Base-by-base conservation (phyloP, 2,888 invertebrate genomes). In the Pachymerium ferrugineum region DNA sequence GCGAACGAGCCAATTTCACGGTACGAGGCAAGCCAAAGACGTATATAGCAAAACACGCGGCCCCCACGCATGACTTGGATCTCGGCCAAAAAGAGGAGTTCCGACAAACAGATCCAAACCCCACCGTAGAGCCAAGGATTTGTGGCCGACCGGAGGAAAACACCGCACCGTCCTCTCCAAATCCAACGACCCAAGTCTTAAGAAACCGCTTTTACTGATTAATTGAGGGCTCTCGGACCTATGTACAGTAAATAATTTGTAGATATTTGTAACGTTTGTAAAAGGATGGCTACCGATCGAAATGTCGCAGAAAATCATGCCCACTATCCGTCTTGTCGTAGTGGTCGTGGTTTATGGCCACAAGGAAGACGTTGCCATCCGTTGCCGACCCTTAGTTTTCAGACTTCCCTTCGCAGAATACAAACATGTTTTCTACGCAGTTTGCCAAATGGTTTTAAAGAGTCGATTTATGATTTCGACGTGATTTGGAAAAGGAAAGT, bases 391-490 rank as follows among this genome's bases (percentile, higher is more conserved):
- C 54, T 28, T n/a, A n/a, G n/a, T n/a, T n/a, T n/a, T n/a, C n/a
- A n/a, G n/a, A n/a, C n/a, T n/a, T 54, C 12, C 54, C 28, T 54
- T 22, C 54, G 54, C 54, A 54, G 54, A 54, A 54, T 54, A 54
- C 54, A 54, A 54, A 54, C 54, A 54, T 54, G 54, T 54, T 54
- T 54, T 54, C 54, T 54, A 54, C 54, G 54, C 54, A 54, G 54
- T 54, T 54, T 54, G 54, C 54, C 54, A 54, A 54, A 54, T 54
- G 54, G 54, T 54, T 54, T 54, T 54, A 54, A 54, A 54, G 54
- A 54, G 54, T 22, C 54, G 54, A 54, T 54, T 54, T 54, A 54
- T 54, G 54, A 54, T 54, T 54, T 22, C 22, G 54, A 54, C 54
- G 54, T 54, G 54, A 54, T 54, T 54, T 54, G 54, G 28, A 54